A percentile compares a stretch with the other conserved stretches of the same genome.
Conservation (phyloP, 2,113 vertebrate species). For the Pachycephala philippinensis region DNA sequence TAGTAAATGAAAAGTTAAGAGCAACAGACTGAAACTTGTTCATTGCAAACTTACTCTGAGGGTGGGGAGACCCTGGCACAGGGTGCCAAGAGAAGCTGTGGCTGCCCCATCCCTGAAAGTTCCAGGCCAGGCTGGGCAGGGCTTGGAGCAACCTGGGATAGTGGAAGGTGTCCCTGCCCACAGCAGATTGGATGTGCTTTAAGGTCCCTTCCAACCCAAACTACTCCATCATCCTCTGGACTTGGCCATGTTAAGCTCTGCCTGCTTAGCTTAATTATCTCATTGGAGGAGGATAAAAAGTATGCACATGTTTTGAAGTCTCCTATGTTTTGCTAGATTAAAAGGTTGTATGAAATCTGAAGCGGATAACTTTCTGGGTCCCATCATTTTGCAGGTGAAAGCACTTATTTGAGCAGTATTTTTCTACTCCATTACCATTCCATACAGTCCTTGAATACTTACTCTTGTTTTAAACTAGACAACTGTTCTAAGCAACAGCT, state of each 20-base stretch:
- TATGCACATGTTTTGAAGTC: neutral
- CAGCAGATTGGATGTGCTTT: neutral
- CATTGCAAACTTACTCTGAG: neutral
- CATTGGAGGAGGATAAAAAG: neutral
- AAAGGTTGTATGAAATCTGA: neutral
- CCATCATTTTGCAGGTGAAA: neutral
- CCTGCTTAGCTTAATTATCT: neutral
- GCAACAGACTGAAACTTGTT: neutral
- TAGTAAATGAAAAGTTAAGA: neutral
- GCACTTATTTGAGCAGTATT: neutral
- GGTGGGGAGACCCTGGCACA: neutral
- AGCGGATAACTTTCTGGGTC: neutral
- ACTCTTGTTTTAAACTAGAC: neutral
- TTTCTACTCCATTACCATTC: neutral
- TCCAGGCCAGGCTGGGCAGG: accelerated
- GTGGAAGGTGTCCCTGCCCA: neutral
- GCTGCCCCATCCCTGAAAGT: neutral
- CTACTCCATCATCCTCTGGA: neutral
- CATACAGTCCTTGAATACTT: neutral
- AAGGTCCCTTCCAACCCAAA: neutral
- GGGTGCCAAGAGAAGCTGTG: neutral
- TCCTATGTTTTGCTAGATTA: neutral
- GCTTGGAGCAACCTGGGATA: neutral
- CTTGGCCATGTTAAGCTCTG: neutral
- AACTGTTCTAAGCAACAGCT: neutral